Evolutionary conservation across 2,888 invertebrate species (phyloP).

Genomic region (Andricus curvator): DNA sequence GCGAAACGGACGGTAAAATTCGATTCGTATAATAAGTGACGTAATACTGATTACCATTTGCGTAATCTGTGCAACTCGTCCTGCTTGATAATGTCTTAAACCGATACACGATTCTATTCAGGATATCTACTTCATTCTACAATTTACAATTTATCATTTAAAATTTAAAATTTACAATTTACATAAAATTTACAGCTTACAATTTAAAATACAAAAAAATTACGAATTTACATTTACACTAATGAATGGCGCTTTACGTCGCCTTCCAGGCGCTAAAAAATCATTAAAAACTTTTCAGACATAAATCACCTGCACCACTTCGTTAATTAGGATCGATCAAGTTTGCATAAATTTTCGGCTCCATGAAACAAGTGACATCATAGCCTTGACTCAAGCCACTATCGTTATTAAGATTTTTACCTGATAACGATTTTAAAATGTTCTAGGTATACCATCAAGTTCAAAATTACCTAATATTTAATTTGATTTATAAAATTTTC

Average conservation of each 20-base stretch:
- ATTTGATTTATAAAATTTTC: too few species aligned
- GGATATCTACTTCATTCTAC: not conserved
- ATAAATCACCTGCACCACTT: conserved; percentile 7
- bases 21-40: conserved; percentile 8
- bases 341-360: conserved; percentile 19
- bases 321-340: not conserved
- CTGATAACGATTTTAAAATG: not conserved
- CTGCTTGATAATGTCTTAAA: not conserved
- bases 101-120: not conserved
- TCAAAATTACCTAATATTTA: too few species aligned
- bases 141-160: not conserved
- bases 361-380: conserved; percentile 19
- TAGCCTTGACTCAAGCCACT: conserved; percentile 12
- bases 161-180: not conserved
- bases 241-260: not conserved
- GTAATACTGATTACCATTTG: conserved; percentile 2
- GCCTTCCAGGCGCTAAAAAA: not conserved
- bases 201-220: not conserved
- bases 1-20: not conserved
- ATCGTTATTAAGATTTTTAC: conserved; percentile 27
- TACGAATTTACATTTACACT: not conserved
- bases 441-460: too few species aligned
- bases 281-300: conserved; percentile 1
- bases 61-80: not conserved
- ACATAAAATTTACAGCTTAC: not conserved